A percentile compares a stretch with the other conserved stretches of the same genome.
Evolutionary conservation across 2,888 invertebrate species (phyloP).

Genomic region (Hetaerina titia): DNA sequence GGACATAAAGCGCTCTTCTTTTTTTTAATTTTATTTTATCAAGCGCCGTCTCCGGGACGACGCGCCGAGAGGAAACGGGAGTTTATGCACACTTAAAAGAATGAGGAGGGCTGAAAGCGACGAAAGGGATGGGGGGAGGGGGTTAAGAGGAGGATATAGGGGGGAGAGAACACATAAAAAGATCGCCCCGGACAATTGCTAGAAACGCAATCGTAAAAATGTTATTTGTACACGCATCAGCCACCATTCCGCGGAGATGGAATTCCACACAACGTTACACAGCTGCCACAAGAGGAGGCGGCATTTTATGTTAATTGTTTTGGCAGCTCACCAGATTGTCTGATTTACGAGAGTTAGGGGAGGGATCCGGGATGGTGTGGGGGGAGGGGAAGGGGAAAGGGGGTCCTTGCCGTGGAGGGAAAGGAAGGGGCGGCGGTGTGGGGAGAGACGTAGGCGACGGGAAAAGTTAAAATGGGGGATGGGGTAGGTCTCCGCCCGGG

Average conservation of each 20-base stretch:
- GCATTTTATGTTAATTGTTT: conserved; percentile 21
- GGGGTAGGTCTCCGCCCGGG: background rate
- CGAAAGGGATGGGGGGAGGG: background rate
- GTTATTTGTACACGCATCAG: background rate
- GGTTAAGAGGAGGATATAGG: background rate
- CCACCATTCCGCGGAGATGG: background rate
- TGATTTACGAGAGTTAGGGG: background rate
- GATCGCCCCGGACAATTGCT: background rate
- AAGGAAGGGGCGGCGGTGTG: background rate
- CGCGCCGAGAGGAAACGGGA: background rate
- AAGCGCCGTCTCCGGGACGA: background rate
- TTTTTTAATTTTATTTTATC: background rate
- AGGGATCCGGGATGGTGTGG: background rate
- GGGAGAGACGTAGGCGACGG: background rate
- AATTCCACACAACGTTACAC: conserved; percentile 27
- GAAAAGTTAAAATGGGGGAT: background rate
- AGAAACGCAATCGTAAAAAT: conserved; percentile 30
- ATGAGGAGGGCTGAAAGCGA: background rate
- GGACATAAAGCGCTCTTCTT: background rate
- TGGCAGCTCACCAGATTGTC: conserved; percentile 35
- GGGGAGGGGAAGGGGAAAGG: background rate
- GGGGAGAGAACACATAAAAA: background rate
- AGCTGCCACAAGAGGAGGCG: conserved; percentile 1
- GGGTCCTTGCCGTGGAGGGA: background rate
- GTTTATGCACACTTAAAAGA: background rate